A percentile compares a stretch with the other conserved stretches of the same genome.
Evolutionary conservation across 2,113 vertebrate genomes (phyloP).

Genomic region (Mormyrus lacerda): DNA sequence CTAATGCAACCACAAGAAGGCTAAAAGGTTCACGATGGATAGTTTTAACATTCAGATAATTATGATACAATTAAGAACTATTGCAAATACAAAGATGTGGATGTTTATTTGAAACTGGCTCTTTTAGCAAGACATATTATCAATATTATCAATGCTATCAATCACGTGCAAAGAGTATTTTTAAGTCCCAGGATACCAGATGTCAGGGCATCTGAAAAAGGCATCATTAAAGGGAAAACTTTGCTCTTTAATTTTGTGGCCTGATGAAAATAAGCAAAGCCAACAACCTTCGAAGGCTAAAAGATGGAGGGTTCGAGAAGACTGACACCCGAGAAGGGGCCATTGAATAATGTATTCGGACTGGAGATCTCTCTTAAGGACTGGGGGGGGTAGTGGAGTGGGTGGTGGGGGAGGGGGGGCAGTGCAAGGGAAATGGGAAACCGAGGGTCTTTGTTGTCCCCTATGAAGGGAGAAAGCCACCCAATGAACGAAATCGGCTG

Average conservation of each 20-base stretch:
- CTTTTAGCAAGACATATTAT: background rate
- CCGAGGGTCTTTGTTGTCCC: background rate
- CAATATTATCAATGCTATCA: background rate
- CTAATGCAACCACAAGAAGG: background rate
- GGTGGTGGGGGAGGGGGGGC: background rate
- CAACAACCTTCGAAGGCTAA: background rate
- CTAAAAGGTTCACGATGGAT: background rate
- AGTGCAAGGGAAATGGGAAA: background rate
- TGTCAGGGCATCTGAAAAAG: background rate
- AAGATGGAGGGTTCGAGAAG: background rate
- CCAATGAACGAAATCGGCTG: background rate
- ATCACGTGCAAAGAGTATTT: background rate
- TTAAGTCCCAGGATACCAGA: background rate
- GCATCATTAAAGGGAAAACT: background rate
- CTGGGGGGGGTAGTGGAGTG: background rate
- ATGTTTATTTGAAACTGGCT: background rate
- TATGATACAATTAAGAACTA: background rate
- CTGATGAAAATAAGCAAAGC: background rate
- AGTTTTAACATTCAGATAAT: background rate
- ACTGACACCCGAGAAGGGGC: background rate
- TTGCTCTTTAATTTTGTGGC: background rate
- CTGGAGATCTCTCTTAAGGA: slow-evolving; percentile 6
- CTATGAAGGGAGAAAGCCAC: background rate
- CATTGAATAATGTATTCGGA: slow-evolving; percentile 12
- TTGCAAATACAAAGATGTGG: background rate